A percentile compares a stretch with the other conserved stretches of the same genome.
Evolutionary conservation across 2,888 invertebrate genomes (phyloP).

Genomic region (Nomada lathburiana): DNA sequence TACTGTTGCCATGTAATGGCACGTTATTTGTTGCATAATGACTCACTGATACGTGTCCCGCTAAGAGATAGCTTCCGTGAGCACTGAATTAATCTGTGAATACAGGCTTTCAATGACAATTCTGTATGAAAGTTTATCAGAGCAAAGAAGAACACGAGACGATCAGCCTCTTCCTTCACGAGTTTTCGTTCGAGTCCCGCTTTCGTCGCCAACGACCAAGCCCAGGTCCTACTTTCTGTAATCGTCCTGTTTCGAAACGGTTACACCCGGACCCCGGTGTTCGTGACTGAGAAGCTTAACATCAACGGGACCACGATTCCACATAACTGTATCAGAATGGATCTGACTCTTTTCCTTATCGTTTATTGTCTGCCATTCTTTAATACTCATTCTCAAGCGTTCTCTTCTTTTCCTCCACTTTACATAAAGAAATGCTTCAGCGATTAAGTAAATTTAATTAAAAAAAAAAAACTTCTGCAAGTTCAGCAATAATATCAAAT

Average conservation of each 20-base stretch:
- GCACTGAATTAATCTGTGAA: neutral
- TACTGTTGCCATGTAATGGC: constrained; percentile 16
- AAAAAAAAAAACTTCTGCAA: too few relatives aligned
- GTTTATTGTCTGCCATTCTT: neutral
- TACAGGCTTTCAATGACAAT: constrained; percentile 2
- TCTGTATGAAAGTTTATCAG: neutral
- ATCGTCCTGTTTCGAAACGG: constrained; percentile 30
- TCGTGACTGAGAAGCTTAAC: constrained; percentile 41
- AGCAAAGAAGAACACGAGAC: neutral
- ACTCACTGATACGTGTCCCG: neutral
- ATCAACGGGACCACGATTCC: neutral
- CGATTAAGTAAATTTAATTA: too few relatives aligned
- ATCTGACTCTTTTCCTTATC: neutral
- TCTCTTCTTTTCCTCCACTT: too few relatives aligned
- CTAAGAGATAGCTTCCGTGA: constrained; percentile 1
- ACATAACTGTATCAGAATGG: neutral
- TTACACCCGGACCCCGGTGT: constrained; percentile 7
- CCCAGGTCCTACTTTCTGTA: constrained; percentile 44
- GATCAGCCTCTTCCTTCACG: constrained; percentile 3
- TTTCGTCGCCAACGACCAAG: constrained; percentile 34
- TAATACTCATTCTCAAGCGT: too few relatives aligned
- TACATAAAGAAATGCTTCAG: too few relatives aligned
- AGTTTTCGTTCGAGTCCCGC: constrained; percentile 26
- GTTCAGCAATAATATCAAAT: too few relatives aligned
- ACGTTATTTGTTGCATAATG: neutral